Percentiles rank a stretch among this genome's conserved stretches.
Evolutionary conservation across 2,113 vertebrate genomes (phyloP).

Genomic region (Laterallus jamaicensis): DNA sequence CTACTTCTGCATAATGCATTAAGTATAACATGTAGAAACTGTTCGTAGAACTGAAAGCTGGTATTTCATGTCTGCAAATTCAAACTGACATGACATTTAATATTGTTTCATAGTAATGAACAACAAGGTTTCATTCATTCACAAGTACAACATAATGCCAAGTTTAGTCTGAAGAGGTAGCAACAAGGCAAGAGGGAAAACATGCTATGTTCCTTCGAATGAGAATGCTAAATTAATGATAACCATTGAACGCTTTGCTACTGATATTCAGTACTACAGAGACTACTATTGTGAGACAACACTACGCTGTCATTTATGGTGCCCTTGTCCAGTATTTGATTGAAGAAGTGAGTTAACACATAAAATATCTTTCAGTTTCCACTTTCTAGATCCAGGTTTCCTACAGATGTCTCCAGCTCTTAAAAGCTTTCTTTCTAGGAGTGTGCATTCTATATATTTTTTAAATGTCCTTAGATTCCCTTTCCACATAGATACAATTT

Average conservation of each 20-base stretch:
- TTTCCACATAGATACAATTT: neutral
- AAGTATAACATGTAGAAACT: slow-evolving; percentile 92
- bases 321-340: neutral
- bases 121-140: slow-evolving; percentile 94
- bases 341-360: neutral
- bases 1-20: slow-evolving; percentile 97
- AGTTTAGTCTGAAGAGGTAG: slow-evolving; percentile 88
- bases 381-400: slow-evolving; percentile 8
- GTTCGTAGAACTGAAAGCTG: slow-evolving; percentile 87
- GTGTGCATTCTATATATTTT: neutral
- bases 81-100: slow-evolving; percentile 97
- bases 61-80: slow-evolving; percentile 95
- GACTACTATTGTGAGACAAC: slow-evolving; percentile 1
- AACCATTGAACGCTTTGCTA: slow-evolving; percentile 78
- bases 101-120: slow-evolving; percentile 91
- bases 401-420: neutral
- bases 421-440: slow-evolving; percentile 22
- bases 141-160: slow-evolving; percentile 89
- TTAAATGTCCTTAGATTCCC: neutral
- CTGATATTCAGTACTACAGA: slow-evolving; percentile 54
- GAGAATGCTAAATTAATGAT: slow-evolving; percentile 86
- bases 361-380: slow-evolving; percentile 12
- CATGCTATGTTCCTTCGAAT: slow-evolving; percentile 80
- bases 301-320: neutral
- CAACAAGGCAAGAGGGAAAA: slow-evolving; percentile 85